Evolutionary conservation across 2,888 invertebrate genomes (phyloP), one percentile per base, ranked within the genome.

Genomic region (Lordiphosa fenestrarum): DNA sequence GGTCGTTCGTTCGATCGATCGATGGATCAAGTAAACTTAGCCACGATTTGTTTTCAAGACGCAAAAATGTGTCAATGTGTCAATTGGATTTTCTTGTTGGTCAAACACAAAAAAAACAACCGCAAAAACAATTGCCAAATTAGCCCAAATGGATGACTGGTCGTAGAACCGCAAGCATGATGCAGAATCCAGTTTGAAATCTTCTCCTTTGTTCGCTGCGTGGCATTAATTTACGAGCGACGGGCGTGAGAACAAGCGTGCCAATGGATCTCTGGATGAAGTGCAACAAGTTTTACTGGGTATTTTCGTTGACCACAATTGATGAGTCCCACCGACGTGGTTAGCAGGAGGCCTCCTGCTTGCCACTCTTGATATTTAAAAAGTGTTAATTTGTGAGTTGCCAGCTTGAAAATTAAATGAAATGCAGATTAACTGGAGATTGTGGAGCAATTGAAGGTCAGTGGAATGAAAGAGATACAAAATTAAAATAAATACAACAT

Each of bases 41-140:
- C 38, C 53, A 60, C 41, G 46, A 41, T 51, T 21, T 41, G 21
- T 35, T 42, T 25, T 64, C 65, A 63, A 63, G 62, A 56, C 55
- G 65, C 65, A 49, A 63, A 68, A 82, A 82, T 84, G 82, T 84
- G 78, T 82, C 84, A 80, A 74, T 82, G 70, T 84, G 84, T 71
- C 82, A 82, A 77, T 74, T 71, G 82, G 47, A 48, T 64, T 62
- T 67, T 58, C 53, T 61, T 62, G 19, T 50, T 56, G 53, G 42
- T 21, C 48, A 39, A 51, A 44, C n/a, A n/a, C n/a, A n/a, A n/a
- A n/a, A n/a, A 19, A 2, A 19, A 19, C 1, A 58, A 53, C 35
- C 15, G 35, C 52, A 58, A 63, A 67, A 54, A 50, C 53, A 61
- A 66, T 40, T 38, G 35, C 37, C 41, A 68, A 71, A 71, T 63